Percentiles rank a stretch among this genome's conserved stretches.
These are phyloP conservation scores for Sitobion miscanthi DNA, from an alignment of 1,140 invertebrate species.

Conservation along the genomic window DNA sequence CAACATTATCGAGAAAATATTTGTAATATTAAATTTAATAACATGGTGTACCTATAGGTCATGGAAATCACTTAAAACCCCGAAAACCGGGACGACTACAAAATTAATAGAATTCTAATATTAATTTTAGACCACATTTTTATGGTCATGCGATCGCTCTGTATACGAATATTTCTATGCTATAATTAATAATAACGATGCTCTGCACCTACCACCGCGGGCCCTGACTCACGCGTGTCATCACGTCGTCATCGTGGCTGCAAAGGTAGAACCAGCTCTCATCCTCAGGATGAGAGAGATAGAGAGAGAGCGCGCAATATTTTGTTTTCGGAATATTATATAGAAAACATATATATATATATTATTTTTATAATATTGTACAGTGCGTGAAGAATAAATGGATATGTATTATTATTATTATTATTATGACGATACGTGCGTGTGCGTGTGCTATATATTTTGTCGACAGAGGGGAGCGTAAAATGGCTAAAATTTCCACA, in stretches of 20 bases:
- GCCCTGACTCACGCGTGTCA: not conserved
- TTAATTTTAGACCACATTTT: no score
- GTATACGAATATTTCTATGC: not conserved
- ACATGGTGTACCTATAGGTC: not conserved
- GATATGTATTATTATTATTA: not conserved
- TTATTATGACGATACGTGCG: not conserved
- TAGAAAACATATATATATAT: not conserved
- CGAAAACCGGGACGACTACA: not conserved
- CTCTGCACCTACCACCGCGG: not conserved
- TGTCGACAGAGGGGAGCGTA: not conserved
- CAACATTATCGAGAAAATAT: no score
- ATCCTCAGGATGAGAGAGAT: no score
- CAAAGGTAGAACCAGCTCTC: not conserved
- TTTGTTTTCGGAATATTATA: not conserved
- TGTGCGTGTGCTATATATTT: not conserved
- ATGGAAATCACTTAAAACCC: not conserved
- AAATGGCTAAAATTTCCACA: constrained; percentile 21
- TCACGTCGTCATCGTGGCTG: not conserved
- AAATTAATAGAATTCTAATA: no score
- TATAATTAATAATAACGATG: not conserved
- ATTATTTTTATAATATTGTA: no score
- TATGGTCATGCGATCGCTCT: not conserved
- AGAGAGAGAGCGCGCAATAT: not conserved
- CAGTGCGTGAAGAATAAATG: not conserved
- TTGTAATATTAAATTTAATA: not conserved